A percentile compares a stretch with the other conserved stretches of the same genome.
phyloP scores from a whole-genome alignment of 2,797 vertebrate genomes.

The Amazona finschi region DNA sequence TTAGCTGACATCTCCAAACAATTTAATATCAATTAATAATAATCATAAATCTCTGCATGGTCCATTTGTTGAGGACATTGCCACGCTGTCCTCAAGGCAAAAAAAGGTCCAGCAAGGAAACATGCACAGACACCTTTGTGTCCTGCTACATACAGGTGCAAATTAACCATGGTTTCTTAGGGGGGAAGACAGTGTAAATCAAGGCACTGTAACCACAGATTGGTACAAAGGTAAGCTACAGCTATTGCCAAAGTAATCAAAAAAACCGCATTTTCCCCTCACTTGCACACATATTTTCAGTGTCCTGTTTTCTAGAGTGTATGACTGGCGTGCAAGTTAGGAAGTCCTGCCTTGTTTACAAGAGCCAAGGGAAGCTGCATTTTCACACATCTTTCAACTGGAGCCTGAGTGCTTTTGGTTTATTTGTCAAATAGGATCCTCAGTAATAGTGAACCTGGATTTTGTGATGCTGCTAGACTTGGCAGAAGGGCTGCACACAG shows the following conservation, averaged over 20 bases:
- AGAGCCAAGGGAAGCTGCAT: neutral
- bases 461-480: neutral
- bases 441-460: neutral
- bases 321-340: neutral
- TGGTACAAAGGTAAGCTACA: neutral
- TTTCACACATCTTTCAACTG: neutral
- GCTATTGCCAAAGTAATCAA: neutral
- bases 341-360: neutral
- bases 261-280: neutral
- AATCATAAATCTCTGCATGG: neutral
- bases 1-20: neutral
- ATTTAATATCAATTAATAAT: neutral
- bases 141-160: neutral
- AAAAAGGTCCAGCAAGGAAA: neutral
- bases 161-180: neutral
- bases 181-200: neutral
- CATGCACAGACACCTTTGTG: neutral
- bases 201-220: neutral
- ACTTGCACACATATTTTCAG: neutral
- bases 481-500: neutral
- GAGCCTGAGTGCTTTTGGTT: neutral
- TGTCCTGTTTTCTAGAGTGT: neutral
- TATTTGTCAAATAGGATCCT: neutral
- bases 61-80: neutral
- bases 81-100: neutral